Percentiles rank a stretch among this genome's conserved stretches.
Evolutionary conservation across 64 coral and sea anemone genomes (phyloP).

Genomic region (Stichodactyla mertensii): DNA sequence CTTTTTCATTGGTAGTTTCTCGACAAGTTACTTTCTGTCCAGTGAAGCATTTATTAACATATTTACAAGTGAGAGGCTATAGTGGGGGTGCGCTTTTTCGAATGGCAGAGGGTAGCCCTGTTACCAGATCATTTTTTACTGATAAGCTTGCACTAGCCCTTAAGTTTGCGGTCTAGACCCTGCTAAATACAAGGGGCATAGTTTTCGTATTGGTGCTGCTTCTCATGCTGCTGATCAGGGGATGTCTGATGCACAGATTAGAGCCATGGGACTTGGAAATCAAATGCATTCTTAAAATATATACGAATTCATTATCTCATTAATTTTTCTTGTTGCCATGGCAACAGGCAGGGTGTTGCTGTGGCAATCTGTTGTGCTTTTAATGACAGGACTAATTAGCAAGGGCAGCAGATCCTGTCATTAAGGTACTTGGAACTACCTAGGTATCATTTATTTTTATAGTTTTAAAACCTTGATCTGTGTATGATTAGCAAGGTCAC

Average conservation of each 20-base stretch:
- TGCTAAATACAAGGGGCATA: slow-evolving; percentile 1
- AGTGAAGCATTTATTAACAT: background rate
- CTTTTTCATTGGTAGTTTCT: background rate
- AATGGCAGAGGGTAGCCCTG: background rate
- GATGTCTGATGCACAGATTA: slow-evolving; percentile 11
- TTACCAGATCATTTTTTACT: background rate
- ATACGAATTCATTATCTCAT: too few species aligned
- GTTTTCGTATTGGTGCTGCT: slow-evolving; percentile 28
- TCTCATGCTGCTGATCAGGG: slow-evolving; percentile 31
- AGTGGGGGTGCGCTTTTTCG: background rate
- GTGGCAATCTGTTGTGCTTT: too few species aligned
- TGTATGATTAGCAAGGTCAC: too few species aligned
- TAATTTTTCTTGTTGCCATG: too few species aligned
- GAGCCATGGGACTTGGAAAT: background rate
- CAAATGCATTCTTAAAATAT: too few species aligned
- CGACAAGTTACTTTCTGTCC: background rate
- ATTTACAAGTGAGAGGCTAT: background rate
- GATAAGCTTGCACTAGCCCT: slow-evolving; percentile 10
- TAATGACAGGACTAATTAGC: too few species aligned
- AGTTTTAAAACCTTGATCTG: too few species aligned
- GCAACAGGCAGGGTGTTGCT: too few species aligned
- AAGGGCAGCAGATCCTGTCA: too few species aligned
- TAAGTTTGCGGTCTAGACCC: background rate
- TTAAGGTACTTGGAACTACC: too few species aligned
- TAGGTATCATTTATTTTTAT: too few species aligned